Evolutionary conservation across 2,888 invertebrate species (phyloP).

Genomic region (Drosophila crucigera): DNA sequence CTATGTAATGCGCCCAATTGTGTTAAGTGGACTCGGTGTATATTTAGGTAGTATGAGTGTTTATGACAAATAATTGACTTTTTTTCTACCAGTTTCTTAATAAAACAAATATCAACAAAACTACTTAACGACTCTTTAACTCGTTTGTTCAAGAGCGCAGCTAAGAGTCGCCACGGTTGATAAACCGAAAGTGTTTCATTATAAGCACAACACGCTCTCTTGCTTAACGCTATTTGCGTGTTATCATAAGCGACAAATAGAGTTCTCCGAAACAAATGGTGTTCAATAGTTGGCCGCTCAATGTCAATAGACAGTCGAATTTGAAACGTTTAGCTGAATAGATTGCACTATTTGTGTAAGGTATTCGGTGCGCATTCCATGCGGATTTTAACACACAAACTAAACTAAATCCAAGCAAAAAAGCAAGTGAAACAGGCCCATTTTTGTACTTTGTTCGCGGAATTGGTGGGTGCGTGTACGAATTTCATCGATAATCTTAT

Average conservation of each 20-base stretch:
- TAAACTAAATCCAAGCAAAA: not conserved
- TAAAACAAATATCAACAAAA: slow-evolving; percentile 28
- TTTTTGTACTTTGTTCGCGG: slow-evolving; percentile 26
- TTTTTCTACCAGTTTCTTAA: slow-evolving; percentile 32
- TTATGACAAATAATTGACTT: slow-evolving; percentile 22
- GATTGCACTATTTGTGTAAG: slow-evolving; percentile 10
- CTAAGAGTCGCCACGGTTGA: slow-evolving; percentile 16
- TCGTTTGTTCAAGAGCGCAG: slow-evolving; percentile 12
- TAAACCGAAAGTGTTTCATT: slow-evolving; percentile 13
- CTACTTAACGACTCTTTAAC: slow-evolving; percentile 10
- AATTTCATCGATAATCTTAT: slow-evolving; percentile 38
- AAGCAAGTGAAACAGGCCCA: not conserved
- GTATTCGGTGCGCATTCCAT: not conserved
- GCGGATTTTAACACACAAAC: slow-evolving; percentile 3
- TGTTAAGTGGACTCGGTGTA: slow-evolving; percentile 2
- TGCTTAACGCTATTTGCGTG: slow-evolving; percentile 20
- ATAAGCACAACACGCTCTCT: slow-evolving; percentile 29
- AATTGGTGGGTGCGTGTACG: not conserved
- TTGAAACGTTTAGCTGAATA: slow-evolving; percentile 19
- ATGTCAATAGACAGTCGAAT: slow-evolving; percentile 18
- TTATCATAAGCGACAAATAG: slow-evolving; percentile 27
- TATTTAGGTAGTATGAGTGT: slow-evolving; percentile 15
- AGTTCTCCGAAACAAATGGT: slow-evolving; percentile 11
- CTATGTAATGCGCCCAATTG: slow-evolving; percentile 5
- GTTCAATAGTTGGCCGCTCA: slow-evolving; percentile 8